Base-by-base conservation (phyloP, 2,888 invertebrate genomes). In the Stenodema calcarata region DNA sequence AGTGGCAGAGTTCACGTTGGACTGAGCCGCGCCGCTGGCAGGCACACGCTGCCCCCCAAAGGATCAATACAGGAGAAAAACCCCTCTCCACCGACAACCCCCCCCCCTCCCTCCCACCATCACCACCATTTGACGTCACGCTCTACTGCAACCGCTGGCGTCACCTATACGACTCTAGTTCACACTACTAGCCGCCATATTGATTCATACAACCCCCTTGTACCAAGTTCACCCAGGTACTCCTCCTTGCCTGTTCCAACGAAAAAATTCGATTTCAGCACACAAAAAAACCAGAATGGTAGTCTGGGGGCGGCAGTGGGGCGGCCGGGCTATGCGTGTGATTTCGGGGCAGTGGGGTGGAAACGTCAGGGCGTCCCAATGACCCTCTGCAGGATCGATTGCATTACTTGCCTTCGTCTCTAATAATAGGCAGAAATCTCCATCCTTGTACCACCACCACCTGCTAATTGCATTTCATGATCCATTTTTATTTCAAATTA, bases 1-100 rank as follows among this genome's bases (percentile, higher is more conserved):
- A 54, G 80, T 80, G 80, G 28, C 80, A 80, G 80, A 80, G 80
- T 80, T 80, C 80, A 80, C 80, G 50, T 80, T 54, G 80, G 80
- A 80, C 80, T 80, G 80, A 80, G 54, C 50, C 47, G 50, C 50
- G 47, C 80, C 80, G 27, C 50, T 54, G 50, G 47, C 50, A 80
- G 80, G 80, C 80, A 30, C 50, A 78, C 78, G 78, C 78, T 44
- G 41, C 1, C 44, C 41, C 11, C 27, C 27, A 9, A 0, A 18
- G 50, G 73, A 73, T 73, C 73, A 73, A 73, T 73, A 73, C 30
- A 11, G 73, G 54, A 7, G 73, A 73, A 54, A 54, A 54, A 16
- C 69, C n/a, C 23, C 69, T n/a, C 69, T 12, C 69, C 69, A 23
- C 3, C 69, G 35, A 54, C 16, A 23, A 9, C 23, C 9, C 7